Conservation (phyloP, 2,797 vertebrate genomes). For the Oryzias sinensis region DNA sequence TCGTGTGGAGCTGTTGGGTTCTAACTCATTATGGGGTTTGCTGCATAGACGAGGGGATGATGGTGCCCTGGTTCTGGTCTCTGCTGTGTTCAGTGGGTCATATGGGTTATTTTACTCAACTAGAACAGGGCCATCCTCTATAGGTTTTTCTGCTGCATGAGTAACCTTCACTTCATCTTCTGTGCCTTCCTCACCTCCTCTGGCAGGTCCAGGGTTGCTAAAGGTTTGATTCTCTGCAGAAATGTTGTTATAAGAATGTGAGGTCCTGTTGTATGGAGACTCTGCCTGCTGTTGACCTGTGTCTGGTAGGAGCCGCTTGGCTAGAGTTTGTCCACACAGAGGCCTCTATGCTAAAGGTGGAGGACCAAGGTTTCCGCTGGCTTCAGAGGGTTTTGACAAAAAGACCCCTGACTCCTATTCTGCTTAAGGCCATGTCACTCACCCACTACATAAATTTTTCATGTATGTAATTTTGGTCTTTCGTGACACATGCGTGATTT, state of each 20-base stretch:
- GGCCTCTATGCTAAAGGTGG: constrained; percentile 70
- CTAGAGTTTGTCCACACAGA: constrained; percentile 66
- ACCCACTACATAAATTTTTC: no score
- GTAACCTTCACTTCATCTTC: constrained; percentile 72
- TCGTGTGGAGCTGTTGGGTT: no score
- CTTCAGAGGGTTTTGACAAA: constrained; percentile 53
- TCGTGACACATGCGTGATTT: no score
- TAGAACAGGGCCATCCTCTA: constrained; percentile 51
- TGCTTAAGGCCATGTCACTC: no score
- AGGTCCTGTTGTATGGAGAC: constrained; percentile 43
- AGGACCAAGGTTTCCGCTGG: constrained; percentile 55
- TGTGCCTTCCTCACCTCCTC: constrained; percentile 77
- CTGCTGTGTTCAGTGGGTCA: constrained; percentile 30
- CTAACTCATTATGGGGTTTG: no score
- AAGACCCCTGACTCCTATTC: constrained; percentile 29
- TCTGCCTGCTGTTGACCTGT: constrained; percentile 38
- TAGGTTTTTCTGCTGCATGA: constrained; percentile 30
- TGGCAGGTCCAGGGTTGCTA: constrained; percentile 78
- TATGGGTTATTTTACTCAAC: constrained; percentile 40
- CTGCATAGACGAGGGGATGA: no score
- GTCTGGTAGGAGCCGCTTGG: constrained; percentile 61
- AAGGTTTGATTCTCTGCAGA: constrained; percentile 41
- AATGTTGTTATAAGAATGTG: constrained; percentile 16
- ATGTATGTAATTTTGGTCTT: no score
- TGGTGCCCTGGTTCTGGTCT: constrained; percentile 2